Evolutionary conservation across 2,113 vertebrate genomes (phyloP), one percentile per base, ranked within the genome.

Genomic region (Abramis brama): DNA sequence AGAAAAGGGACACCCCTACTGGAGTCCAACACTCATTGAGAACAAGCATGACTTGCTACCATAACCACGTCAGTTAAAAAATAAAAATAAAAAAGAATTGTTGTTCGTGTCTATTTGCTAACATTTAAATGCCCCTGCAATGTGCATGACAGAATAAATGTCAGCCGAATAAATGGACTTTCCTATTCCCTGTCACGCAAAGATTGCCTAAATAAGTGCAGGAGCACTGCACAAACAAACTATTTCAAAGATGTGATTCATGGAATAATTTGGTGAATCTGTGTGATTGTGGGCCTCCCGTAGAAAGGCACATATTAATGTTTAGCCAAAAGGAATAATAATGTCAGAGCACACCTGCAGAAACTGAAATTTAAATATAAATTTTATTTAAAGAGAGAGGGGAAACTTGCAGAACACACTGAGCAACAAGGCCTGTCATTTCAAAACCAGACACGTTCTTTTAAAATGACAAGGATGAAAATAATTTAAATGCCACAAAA

Each of bases 371-470:
- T 76, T 6, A 76, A 47, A 76, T 30, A 70, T 70, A 39, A 21
- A 70, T 70, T 33, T 5, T 33, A 70, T 70, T 39, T 39, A 9
- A 70, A 70, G 33, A 70, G 66, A 70, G 33, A 70, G 39, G 66
- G 10, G 36, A 70, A 70, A 70, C 33, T 47, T 52, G 45, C 23
- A 77, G 74, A 52, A 55, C 45, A 52, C 12, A 71, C 36, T 57
- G 75, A 77, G 75, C 79, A 80, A 64, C 7, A 15, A 64, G 36
- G 33, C 59, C n/a, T 80, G 9, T 23, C 30, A 47, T 15, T 77
- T 77, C 74, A 77, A 80, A 80, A 60, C 36, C 79, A 64, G 59
- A 43, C 59, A 64, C 8, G 19, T 19, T 66, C 79, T 43, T 81
- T 45, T 33, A 77, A 77, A 55, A 77, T 33, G 74, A 55, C 45